Evolutionary conservation across 1,140 invertebrate genomes (phyloP).

Genomic region (Bombus picipes): DNA sequence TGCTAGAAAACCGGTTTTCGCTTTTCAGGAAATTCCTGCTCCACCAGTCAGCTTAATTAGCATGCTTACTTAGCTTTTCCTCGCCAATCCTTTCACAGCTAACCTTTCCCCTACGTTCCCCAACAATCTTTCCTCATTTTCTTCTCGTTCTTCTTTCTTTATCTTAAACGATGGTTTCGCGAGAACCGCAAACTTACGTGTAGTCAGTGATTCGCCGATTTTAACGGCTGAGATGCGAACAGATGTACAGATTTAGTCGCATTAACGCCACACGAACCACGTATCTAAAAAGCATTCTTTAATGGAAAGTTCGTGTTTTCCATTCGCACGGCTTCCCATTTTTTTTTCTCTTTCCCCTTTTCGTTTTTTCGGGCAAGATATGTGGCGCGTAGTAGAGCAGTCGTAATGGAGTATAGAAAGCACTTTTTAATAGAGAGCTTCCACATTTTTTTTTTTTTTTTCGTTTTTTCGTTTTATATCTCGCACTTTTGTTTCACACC

Average conservation of each 20-base stretch:
- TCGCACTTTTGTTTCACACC: background rate
- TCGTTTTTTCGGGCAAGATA: background rate
- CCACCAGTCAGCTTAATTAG: constrained; percentile 1
- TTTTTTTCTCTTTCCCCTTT: background rate
- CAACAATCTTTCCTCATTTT: background rate
- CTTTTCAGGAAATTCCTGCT: constrained; percentile 19
- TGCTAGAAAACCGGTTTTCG: constrained; percentile 6
- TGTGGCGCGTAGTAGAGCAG: background rate
- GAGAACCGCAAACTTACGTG: background rate
- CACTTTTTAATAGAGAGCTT: constrained; percentile 2
- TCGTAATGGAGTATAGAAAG: background rate
- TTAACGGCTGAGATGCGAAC: background rate
- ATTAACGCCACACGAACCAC: background rate
- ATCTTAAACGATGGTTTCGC: too few relatives aligned
- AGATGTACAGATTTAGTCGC: constrained; percentile 7
- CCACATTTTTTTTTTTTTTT: too few relatives aligned
- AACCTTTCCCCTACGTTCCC: background rate
- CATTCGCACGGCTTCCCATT: background rate
- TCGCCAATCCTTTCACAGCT: background rate
- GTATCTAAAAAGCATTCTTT: background rate
- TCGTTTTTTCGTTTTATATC: background rate
- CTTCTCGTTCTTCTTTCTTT: background rate
- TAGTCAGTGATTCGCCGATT: background rate
- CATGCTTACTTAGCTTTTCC: background rate
- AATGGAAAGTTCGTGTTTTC: constrained; percentile 25